phyloP scores from a whole-genome alignment of 2,797 vertebrate species.

The Sphenopsis melanotis region DNA sequence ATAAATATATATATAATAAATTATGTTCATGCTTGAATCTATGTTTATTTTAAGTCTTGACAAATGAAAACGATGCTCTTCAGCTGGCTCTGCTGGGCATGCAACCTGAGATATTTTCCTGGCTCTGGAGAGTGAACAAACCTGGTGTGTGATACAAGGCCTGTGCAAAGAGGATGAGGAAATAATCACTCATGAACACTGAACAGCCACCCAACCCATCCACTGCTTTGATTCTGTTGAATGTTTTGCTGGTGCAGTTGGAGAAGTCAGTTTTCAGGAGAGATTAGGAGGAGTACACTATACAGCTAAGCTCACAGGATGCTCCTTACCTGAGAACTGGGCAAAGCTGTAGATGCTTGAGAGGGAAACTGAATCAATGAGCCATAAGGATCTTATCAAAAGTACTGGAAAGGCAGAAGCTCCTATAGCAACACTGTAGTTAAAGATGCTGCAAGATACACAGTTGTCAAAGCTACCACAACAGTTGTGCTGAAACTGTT shows the following conservation, averaged over 20 bases:
- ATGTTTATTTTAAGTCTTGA: neutral
- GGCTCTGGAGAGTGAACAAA: neutral
- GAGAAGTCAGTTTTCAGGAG: neutral
- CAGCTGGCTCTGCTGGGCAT: neutral
- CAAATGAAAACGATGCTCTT: neutral
- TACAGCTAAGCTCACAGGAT: neutral
- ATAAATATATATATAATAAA: neutral
- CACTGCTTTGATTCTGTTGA: neutral
- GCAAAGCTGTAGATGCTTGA: neutral
- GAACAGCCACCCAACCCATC: neutral
- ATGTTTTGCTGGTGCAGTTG: neutral
- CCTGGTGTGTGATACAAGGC: neutral
- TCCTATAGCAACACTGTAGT: neutral
- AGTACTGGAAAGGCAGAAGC: neutral
- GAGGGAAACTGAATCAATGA: neutral
- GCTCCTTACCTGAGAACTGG: neutral
- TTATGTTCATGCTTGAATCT: accelerated
- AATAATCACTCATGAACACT: neutral
- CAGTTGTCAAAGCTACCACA: neutral
- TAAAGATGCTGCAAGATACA: neutral
- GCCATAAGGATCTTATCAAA: neutral
- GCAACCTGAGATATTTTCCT: neutral
- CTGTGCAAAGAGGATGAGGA: neutral
- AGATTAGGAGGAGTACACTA: neutral
- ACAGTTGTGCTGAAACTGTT: neutral